A percentile compares a stretch with the other conserved stretches of the same genome.
phyloP scores from a whole-genome alignment of 2,888 invertebrate genomes.

The Drosophila paranaensis region DNA sequence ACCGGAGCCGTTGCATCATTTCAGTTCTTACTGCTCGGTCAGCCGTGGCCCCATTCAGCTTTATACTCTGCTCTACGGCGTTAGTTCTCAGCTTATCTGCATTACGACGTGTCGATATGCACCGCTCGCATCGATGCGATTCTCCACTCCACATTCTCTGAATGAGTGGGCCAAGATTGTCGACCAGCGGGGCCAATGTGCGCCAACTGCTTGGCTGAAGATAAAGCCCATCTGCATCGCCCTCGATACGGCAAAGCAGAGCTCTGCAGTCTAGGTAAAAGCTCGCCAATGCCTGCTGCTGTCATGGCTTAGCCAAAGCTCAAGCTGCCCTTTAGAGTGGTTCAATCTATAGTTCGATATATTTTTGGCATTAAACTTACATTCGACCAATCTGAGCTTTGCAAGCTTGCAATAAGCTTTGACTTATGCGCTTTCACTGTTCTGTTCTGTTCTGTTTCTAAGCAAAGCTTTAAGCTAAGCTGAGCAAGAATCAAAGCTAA shows the following conservation, averaged over 20 bases:
- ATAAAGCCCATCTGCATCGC: not conserved
- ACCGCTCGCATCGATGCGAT: constrained; percentile 4
- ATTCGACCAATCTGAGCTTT: not conserved
- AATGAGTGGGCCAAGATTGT: constrained; percentile 4
- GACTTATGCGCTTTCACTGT: not conserved
- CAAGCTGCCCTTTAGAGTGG: not conserved
- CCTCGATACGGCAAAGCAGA: not conserved
- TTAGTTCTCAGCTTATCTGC: constrained; percentile 14
- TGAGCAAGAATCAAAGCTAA: too few relatives aligned
- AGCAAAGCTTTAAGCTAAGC: not conserved
- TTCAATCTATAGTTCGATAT: not conserved
- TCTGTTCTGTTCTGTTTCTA: not conserved
- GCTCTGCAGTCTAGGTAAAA: not conserved
- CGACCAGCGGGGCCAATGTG: not conserved
- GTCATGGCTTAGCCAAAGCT: not conserved
- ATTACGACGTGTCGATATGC: constrained; percentile 44
- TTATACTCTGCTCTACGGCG: constrained; percentile 24
- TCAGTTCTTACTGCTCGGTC: constrained; percentile 5
- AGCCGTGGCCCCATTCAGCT: constrained; percentile 1
- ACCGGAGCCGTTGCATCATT: constrained; percentile 9
- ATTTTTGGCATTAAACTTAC: not conserved
- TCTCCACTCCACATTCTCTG: constrained; percentile 7
- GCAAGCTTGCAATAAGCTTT: not conserved
- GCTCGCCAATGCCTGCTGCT: not conserved
- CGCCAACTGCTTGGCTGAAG: not conserved